phyloP scores from a whole-genome alignment of 2,797 vertebrate genomes.

The Aulostomus chinensis region DNA sequence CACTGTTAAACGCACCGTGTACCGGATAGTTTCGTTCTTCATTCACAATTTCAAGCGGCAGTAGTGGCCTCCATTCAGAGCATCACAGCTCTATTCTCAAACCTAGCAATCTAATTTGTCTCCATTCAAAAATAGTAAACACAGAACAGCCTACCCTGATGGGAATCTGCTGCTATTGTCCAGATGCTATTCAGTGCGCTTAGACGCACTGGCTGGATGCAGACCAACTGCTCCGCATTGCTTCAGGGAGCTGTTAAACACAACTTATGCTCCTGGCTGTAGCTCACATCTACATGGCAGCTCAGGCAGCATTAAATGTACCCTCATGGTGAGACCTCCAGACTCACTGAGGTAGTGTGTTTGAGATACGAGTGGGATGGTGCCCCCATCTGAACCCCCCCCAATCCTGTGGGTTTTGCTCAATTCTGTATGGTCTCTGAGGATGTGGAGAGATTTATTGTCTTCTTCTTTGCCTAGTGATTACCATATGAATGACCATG shows the following conservation, averaged over 20 bases:
- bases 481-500: slow-evolving; percentile 72
- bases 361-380: slow-evolving; percentile 14
- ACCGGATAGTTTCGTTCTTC: too few relatives aligned
- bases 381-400: slow-evolving; percentile 38
- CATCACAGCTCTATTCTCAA: background rate
- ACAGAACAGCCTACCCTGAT: slow-evolving; percentile 3
- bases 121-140: slow-evolving; percentile 6
- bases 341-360: slow-evolving; percentile 11
- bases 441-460: slow-evolving; percentile 58
- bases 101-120: slow-evolving; percentile 1
- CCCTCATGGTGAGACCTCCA: slow-evolving; percentile 7
- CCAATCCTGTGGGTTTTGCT: slow-evolving; percentile 29
- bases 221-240: slow-evolving; percentile 7
- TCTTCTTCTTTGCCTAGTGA: slow-evolving; percentile 48
- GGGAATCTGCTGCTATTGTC: slow-evolving; percentile 11
- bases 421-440: slow-evolving; percentile 32
- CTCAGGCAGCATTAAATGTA: slow-evolving; percentile 5
- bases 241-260: slow-evolving; percentile 13
- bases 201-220: too few relatives aligned
- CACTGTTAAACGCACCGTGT: too few relatives aligned
- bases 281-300: slow-evolving; percentile 20
- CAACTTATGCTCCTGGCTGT: background rate
- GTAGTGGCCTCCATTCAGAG: slow-evolving; percentile 5
- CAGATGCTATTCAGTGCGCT: too few relatives aligned
- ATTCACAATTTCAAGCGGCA: too few relatives aligned